Conservation (phyloP, 53 echinoderm and acorn worm genomes). For the Astropecten irregularis region DNA sequence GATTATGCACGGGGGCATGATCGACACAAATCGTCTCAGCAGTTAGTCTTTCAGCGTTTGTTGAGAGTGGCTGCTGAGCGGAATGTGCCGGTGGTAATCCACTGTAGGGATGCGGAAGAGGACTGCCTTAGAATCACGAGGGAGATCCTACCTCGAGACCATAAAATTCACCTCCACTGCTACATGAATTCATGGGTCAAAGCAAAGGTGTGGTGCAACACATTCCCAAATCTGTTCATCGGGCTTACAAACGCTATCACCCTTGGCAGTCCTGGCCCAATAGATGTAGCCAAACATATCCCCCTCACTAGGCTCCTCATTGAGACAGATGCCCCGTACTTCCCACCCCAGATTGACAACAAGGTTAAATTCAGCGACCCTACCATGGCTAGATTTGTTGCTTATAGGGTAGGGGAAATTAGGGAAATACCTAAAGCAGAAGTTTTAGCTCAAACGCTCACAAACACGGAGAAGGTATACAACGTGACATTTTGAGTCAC, state of each 20-base stretch:
- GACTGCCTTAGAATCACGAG: background rate
- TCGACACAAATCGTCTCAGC: background rate
- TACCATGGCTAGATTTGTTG: background rate
- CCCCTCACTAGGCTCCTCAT: background rate
- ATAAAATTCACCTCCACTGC: conserved; percentile 2
- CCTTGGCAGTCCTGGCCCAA: background rate
- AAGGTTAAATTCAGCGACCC: background rate
- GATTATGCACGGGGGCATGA: background rate
- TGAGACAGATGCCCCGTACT: conserved; percentile 36
- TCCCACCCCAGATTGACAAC: background rate
- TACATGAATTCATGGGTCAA: background rate
- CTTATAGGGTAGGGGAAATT: background rate
- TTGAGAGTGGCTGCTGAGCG: background rate
- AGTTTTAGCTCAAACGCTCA: background rate
- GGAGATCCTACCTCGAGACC: background rate
- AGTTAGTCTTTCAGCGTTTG: background rate
- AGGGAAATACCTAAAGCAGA: background rate
- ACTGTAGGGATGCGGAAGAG: conserved; percentile 20
- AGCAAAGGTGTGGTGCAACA: background rate
- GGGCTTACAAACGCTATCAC: background rate
- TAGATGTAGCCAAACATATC: background rate
- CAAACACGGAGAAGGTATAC: background rate
- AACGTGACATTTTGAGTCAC: too few species aligned
- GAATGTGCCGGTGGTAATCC: conserved; percentile 12
- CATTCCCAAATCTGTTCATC: background rate